Evolutionary conservation across 2,888 invertebrate species (phyloP).

Genomic region (Drosophila recens): DNA sequence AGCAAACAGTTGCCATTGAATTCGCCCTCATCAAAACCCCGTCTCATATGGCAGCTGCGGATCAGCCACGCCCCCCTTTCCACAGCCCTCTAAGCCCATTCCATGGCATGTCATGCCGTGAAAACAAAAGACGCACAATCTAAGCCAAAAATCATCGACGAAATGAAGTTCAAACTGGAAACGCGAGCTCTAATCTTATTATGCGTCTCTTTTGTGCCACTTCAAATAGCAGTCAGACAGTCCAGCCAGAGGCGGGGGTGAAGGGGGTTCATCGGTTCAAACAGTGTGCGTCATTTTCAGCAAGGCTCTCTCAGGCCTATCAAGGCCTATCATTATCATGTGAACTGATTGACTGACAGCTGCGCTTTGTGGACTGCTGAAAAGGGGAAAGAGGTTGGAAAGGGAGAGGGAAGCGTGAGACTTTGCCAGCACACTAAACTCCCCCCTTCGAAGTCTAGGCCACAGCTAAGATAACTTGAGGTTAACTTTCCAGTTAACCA

Average conservation of each 20-base stretch:
- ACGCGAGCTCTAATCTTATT: conserved; percentile 63
- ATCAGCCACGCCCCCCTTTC: conserved; percentile 40
- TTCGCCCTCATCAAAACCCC: conserved; percentile 1
- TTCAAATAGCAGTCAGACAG: conserved; percentile 62
- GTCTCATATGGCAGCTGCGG: conserved; percentile 53
- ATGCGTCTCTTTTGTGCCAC: conserved; percentile 59
- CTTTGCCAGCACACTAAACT: background rate
- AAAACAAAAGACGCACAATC: conserved; percentile 55
- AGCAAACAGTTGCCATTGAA: conserved; percentile 53
- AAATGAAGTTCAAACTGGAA: conserved; percentile 18
- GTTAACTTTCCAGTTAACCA: background rate
- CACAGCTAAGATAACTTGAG: background rate
- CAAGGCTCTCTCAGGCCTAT: conserved; percentile 34
- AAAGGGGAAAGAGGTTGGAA: background rate
- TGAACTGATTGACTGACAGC: conserved; percentile 53
- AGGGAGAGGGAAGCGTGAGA: conserved; percentile 21
- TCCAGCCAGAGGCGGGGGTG: background rate
- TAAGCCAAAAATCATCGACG: conserved; percentile 33
- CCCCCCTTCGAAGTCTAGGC: background rate
- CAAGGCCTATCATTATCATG: conserved; percentile 56
- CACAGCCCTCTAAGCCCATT: background rate
- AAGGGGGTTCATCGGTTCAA: background rate
- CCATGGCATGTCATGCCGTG: background rate
- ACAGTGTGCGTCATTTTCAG: too few relatives aligned
- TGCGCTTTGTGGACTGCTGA: conserved; percentile 9